Evolutionary conservation across 1,140 invertebrate species (phyloP), one percentile per base, ranked within the genome.

Genomic region (Drosophila bocki): DNA sequence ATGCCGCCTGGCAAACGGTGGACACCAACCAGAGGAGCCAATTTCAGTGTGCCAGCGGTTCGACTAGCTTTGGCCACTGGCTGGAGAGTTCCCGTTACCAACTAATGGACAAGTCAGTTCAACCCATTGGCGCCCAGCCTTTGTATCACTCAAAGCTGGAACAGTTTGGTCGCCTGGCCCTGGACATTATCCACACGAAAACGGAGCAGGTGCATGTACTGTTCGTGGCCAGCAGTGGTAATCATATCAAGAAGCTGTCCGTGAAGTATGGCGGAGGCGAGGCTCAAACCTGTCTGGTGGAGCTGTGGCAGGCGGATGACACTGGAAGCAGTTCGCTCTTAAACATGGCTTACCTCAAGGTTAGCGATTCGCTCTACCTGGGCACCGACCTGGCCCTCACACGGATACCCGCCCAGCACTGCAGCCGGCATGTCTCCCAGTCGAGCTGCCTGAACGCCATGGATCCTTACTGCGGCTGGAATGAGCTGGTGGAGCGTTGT

Each of bases 391-490:
- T 93, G 11, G 94, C 95, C 17, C 93, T 99, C 0, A 91, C 97
- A 0, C 94, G 96, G 41, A 94, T 98, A 37, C 95, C 96, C 1
- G 95, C 96, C 1, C 94, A 96, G 51, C 96, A 97, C 54, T 99
- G 98, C 90, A 93, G 93, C 26, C 94, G 97, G 3, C 96, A 97
- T 92, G 93, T 93, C 17, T 95, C 94, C 1, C 94, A 95, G 41
- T 93, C 95, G 4, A 94, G 96, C 3, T 99, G 98, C 92, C 82
- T 98, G 19, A 96, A 96, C 80, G 96, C 97, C 0, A 96, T 96
- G 93, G 98, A 99, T 93, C 98, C 98, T 0, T 98, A 99, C 91
- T 99, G 98, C 93, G 98, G 97, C 0, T 99, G 98, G 98, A 96
- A 98, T 92, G 95, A 96, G 60, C 93, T 95, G 5, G 92, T 94